Base-by-base conservation (phyloP, 2,888 invertebrate species). In the Halictus quadricinctus region DNA sequence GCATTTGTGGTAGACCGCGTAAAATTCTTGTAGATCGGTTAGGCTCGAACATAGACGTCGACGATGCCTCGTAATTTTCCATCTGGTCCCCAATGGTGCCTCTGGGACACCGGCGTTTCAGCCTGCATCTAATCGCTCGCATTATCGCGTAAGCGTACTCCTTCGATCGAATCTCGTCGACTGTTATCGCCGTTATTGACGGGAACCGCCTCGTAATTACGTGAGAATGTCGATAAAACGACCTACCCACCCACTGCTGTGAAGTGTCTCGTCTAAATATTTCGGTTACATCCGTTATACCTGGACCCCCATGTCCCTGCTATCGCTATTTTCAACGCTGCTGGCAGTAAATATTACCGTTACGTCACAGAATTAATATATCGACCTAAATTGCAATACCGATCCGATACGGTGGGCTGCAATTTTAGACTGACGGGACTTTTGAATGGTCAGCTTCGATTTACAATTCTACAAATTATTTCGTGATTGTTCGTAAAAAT, bases 151-250 rank as follows among this genome's bases (percentile, higher is more conserved):
- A 82, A 86, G 74, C 85, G 79, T 85, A 73, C 74, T 41, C n/a
- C 50, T 66, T 46, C 85, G 81, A 79, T 86, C 79, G 86, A 85
- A 66, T 64, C 85, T 79, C 73, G 86, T 77, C 81, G 79, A 85
- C 76, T 81, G 85, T 81, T 84, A 86, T 86, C 84, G 69, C 76
- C 78, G 84, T 81, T 86, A 86, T 86, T 84, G 84, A 85, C 85
- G 80, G 74, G 74, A 77, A 76, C 75, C 74, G 2, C 74, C 48
- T 70, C 77, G 77, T 84, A 85, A 85, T 85, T 84, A 85, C 64
- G 75, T 60, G 80, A 70, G 84, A 66, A 76, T 75, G 72, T 66
- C 80, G 85, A 80, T 78, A 75, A 80, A 84, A 84, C 66, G 70
- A 76, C 46, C 74, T 69, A 21, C 36, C 54, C 18, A 21, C 36